A percentile compares a stretch with the other conserved stretches of the same genome.
Evolutionary conservation across 2,888 invertebrate species (phyloP).

Genomic region (Ecdyonurus torrentis): DNA sequence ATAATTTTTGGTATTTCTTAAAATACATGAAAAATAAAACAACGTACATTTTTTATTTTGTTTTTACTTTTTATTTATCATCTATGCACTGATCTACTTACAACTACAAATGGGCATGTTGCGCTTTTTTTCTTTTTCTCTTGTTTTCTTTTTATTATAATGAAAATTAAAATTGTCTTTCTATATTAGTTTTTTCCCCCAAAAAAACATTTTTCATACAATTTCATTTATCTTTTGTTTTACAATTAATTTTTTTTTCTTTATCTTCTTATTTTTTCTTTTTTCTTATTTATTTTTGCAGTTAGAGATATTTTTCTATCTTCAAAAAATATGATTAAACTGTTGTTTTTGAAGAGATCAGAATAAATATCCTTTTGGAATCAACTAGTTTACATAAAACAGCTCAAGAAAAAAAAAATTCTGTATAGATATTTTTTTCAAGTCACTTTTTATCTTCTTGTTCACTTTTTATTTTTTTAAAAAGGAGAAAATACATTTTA

Average conservation of each 20-base stretch:
- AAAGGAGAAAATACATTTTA: slow-evolving; percentile 7
- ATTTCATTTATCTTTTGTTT: no score
- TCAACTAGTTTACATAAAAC: not conserved
- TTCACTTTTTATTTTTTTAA: not conserved
- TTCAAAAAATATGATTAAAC: not conserved
- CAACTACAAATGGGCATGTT: not conserved
- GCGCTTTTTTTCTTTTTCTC: not conserved
- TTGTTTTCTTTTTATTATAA: no score
- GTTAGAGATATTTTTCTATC: not conserved
- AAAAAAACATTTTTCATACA: no score
- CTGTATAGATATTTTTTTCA: no score
- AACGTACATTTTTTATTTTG: no score
- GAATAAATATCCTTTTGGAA: not conserved
- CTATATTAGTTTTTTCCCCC: not conserved
- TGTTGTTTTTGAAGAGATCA: not conserved
- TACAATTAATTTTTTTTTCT: no score
- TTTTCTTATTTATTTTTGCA: no score
- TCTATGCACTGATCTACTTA: not conserved
- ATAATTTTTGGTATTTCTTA: no score
- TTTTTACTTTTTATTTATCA: not conserved
- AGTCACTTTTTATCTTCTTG: no score
- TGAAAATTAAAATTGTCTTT: not conserved
- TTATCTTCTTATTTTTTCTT: no score
- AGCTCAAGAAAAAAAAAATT: not conserved
- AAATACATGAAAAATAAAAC: no score